A percentile compares a stretch with the other conserved stretches of the same genome.
Evolutionary conservation across 2,113 vertebrate species (phyloP).

Genomic region (Ariopsis seemanni): DNA sequence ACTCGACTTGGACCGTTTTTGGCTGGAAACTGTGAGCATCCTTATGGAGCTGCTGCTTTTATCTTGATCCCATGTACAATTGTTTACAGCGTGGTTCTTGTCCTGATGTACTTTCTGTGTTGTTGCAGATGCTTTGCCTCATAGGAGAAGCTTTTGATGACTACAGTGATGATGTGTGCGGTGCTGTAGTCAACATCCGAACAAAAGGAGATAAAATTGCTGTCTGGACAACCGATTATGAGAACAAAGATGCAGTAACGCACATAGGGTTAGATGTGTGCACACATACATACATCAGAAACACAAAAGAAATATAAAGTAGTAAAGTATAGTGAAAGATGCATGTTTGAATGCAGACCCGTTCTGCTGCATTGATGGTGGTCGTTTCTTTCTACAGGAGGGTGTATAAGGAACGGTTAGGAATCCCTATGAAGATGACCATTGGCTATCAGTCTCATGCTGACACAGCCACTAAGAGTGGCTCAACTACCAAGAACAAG

Average conservation of each 20-base stretch:
- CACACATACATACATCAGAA: background rate
- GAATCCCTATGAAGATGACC: constrained; percentile 92
- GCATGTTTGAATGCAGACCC: background rate
- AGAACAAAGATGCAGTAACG: constrained; percentile 92
- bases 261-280: constrained; percentile 90
- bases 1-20: constrained; percentile 95
- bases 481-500: constrained; percentile 99
- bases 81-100: background rate
- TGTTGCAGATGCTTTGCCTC: constrained; percentile 90
- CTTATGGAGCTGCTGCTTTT: constrained; percentile 11
- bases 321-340: background rate
- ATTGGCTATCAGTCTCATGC: constrained; percentile 97
- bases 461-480: constrained; percentile 97
- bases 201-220: constrained; percentile 98
- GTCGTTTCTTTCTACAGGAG: constrained; percentile 74
- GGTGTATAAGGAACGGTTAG: constrained; percentile 98
- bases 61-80: background rate
- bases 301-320: background rate
- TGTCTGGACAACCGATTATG: constrained; percentile 96
- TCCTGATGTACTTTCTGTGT: constrained; percentile 22
- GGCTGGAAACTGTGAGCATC: constrained; percentile 93
- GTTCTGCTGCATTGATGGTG: background rate
- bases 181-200: constrained; percentile 97
- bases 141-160: constrained; percentile 97
- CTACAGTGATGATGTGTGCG: constrained; percentile 94